Conservation (phyloP, 2,797 vertebrate genomes). For the Sciurus vulgaris region DNA sequence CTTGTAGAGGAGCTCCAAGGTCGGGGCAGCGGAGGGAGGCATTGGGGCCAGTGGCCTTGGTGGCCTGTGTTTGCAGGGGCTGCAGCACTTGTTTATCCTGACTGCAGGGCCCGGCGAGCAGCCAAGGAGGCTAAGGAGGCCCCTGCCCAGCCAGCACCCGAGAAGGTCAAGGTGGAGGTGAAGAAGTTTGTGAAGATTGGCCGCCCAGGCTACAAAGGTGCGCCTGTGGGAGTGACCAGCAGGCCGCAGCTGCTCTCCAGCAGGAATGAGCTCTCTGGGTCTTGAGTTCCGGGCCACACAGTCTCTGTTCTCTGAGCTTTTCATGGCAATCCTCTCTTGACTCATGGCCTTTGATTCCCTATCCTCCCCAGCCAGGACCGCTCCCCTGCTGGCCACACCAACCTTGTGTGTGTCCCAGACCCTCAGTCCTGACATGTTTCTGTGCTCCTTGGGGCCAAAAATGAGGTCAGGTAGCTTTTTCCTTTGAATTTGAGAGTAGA, state of each 20-base stretch:
- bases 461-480: not conserved
- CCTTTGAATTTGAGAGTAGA: not conserved
- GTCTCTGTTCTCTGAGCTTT: not conserved
- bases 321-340: too few species aligned
- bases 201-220: conserved; percentile 98
- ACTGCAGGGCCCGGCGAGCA: conserved; percentile 93
- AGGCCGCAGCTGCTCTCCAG: too few species aligned
- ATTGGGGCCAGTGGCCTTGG: conserved; percentile 51
- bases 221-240: not conserved
- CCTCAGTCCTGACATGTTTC: too few species aligned
- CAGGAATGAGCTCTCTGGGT: not conserved
- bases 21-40: not conserved
- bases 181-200: conserved; percentile 99
- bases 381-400: too few species aligned
- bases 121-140: conserved; percentile 99
- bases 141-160: conserved; percentile 96
- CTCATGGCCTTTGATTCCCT: too few species aligned
- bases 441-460: too few species aligned
- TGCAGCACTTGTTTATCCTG: accelerated
- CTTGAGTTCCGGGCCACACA: not conserved
- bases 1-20: not conserved
- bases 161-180: conserved; percentile 98
- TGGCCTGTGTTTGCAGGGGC: not conserved
- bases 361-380: not conserved
- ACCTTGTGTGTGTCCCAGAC: too few species aligned